Evolutionary conservation across 2,797 vertebrate genomes (phyloP).

Genomic region (Oophaga sylvatica): DNA sequence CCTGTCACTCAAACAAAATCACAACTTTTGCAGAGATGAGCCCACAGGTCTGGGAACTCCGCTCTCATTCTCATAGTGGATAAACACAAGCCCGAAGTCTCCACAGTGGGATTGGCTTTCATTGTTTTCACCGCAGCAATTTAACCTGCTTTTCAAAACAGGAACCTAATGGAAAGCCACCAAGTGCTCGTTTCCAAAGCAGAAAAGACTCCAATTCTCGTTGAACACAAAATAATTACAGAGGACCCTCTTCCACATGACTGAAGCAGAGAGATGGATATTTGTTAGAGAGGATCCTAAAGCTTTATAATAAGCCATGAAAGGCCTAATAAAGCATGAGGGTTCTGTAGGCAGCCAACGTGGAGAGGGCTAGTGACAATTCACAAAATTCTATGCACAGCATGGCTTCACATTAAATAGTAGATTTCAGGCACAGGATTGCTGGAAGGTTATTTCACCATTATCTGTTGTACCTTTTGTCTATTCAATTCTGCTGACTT

Average conservation of each 20-base stretch:
- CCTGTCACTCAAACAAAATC: slow-evolving; percentile 50
- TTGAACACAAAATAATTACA: slow-evolving; percentile 64
- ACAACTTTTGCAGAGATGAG: slow-evolving; percentile 63
- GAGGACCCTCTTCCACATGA: slow-evolving; percentile 62
- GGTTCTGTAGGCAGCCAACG: slow-evolving; percentile 44
- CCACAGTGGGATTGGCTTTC: slow-evolving; percentile 62
- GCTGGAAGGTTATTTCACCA: slow-evolving; percentile 37
- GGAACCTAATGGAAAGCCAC: slow-evolving; percentile 64
- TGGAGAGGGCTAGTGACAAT: slow-evolving; percentile 58
- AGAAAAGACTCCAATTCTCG: slow-evolving; percentile 59
- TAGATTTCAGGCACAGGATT: slow-evolving; percentile 6
- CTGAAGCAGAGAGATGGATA: slow-evolving; percentile 57
- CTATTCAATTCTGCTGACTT: background rate
- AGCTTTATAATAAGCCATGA: slow-evolving; percentile 64
- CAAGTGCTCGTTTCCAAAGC: slow-evolving; percentile 62
- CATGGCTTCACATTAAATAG: slow-evolving; percentile 53
- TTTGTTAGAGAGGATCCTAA: slow-evolving; percentile 64
- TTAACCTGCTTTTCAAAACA: slow-evolving; percentile 66
- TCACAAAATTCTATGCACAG: slow-evolving; percentile 50
- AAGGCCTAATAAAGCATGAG: slow-evolving; percentile 54
- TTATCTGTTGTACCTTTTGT: slow-evolving; percentile 40
- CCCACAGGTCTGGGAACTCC: slow-evolving; percentile 65
- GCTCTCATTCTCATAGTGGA: slow-evolving; percentile 65
- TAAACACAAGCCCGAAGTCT: slow-evolving; percentile 59
- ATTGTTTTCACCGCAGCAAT: slow-evolving; percentile 63